phyloP scores from a whole-genome alignment of 2,888 invertebrate species.

The Serrognathus titanus region DNA sequence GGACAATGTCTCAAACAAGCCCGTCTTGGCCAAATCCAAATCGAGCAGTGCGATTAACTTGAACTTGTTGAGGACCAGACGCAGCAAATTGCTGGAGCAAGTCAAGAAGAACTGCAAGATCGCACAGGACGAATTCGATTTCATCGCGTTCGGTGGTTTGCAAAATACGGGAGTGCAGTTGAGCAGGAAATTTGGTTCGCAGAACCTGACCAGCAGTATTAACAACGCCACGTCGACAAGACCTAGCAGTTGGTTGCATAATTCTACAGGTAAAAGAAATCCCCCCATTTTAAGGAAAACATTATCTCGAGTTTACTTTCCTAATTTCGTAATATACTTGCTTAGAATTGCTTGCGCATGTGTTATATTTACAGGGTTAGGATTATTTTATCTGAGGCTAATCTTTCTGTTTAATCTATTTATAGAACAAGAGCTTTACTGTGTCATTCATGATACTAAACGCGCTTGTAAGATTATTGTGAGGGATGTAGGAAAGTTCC shows the following conservation, averaged over 20 bases:
- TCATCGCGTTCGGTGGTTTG: constrained; percentile 42
- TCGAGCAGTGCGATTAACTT: constrained; percentile 49
- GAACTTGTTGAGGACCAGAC: constrained; percentile 41
- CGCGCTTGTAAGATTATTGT: no score
- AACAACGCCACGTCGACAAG: constrained; percentile 15
- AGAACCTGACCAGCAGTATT: constrained; percentile 15
- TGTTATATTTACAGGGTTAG: no score
- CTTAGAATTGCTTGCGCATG: no score
- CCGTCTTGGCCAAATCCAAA: constrained; percentile 46
- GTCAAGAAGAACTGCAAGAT: constrained; percentile 39
- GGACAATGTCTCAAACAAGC: constrained; percentile 29
- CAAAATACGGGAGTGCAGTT: constrained; percentile 23
- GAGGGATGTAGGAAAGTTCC: no score
- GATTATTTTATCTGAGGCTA: no score
- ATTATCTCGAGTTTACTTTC: no score
- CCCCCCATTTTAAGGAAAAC: no score
- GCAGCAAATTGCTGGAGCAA: constrained; percentile 42
- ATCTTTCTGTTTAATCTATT: no score
- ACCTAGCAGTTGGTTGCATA: constrained; percentile 9
- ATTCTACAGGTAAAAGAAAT: constrained; percentile 17
- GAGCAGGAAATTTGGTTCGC: constrained; percentile 31
- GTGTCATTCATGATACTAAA: no score
- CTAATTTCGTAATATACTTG: no score
- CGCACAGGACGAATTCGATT: constrained; percentile 46
- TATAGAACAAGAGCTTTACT: no score